phyloP scores from a whole-genome alignment of 2,797 vertebrate species.

The Pygocentrus nattereri region DNA sequence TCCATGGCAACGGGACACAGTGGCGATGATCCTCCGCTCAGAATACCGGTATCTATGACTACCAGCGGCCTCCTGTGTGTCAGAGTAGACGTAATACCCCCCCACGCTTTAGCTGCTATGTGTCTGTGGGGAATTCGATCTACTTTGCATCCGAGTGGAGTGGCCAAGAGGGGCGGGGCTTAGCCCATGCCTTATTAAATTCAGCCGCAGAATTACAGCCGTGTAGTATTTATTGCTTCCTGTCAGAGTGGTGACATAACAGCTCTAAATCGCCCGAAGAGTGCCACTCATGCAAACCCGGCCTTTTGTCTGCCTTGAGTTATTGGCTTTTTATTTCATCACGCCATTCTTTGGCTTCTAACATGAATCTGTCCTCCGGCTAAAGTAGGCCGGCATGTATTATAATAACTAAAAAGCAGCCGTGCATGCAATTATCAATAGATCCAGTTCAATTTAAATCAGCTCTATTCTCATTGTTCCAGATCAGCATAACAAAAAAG shows the following conservation, averaged over 20 bases:
- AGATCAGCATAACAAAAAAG: not conserved
- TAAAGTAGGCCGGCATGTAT: not conserved
- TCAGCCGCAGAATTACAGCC: slow-evolving; percentile 41
- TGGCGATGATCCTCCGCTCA: slow-evolving; percentile 43
- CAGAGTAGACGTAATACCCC: not conserved
- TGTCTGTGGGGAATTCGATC: slow-evolving; percentile 44
- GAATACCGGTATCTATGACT: slow-evolving; percentile 56
- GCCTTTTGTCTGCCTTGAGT: slow-evolving; percentile 24
- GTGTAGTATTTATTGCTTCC: slow-evolving; percentile 54
- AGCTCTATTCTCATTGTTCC: not conserved
- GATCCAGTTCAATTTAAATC: not conserved
- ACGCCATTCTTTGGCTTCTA: slow-evolving; percentile 31
- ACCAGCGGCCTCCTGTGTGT: slow-evolving; percentile 16
- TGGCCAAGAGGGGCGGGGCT: not conserved
- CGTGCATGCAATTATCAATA: not conserved
- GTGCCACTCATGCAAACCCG: slow-evolving; percentile 16
- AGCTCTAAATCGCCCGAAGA: slow-evolving; percentile 30
- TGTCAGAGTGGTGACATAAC: slow-evolving; percentile 45
- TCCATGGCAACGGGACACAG: slow-evolving; percentile 82
- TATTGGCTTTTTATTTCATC: slow-evolving; percentile 49
- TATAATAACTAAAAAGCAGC: not conserved
- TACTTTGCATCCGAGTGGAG: slow-evolving; percentile 43
- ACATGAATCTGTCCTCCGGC: slow-evolving; percentile 30
- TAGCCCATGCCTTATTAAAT: slow-evolving; percentile 46
- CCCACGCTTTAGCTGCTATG: not conserved